These are phyloP conservation scores for Hirundo rustica DNA, from an alignment of 2,797 vertebrate genomes.

Conservation along the genomic window DNA sequence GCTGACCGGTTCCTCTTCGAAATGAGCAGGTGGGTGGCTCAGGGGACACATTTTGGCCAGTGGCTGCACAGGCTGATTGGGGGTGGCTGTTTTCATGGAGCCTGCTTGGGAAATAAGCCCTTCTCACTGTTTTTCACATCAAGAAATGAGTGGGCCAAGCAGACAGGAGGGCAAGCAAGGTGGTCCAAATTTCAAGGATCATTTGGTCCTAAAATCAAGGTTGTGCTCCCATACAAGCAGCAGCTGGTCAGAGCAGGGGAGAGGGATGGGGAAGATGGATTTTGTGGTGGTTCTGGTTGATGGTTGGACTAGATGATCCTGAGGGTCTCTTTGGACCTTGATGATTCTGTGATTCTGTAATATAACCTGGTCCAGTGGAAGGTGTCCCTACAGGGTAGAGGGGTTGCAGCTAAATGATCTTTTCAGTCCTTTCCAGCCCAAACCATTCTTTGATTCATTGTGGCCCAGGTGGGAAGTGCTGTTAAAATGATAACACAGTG, in stretches of 20 bases:
- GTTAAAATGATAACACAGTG: neutral
- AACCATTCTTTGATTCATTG: neutral
- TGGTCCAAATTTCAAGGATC: neutral
- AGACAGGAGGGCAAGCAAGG: neutral
- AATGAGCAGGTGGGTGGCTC: constrained; percentile 89
- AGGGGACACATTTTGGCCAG: neutral
- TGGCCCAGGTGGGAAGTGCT: neutral
- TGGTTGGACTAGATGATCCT: neutral
- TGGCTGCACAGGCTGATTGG: neutral
- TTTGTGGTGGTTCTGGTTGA: neutral
- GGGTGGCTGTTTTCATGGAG: neutral
- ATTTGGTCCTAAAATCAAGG: neutral
- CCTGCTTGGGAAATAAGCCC: neutral
- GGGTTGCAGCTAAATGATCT: neutral
- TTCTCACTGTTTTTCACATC: neutral
- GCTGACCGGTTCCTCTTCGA: constrained; percentile 94
- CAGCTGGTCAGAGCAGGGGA: neutral
- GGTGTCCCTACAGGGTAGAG: neutral
- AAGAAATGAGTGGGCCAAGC: neutral
- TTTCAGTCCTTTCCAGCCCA: neutral
- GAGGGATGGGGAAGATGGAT: neutral
- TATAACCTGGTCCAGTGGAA: neutral
- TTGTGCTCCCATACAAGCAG: neutral
- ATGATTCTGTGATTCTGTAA: neutral
- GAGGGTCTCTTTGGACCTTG: neutral